A percentile compares a stretch with the other conserved stretches of the same genome.
phyloP scores from a whole-genome alignment of 1,140 invertebrate species.

The Drosophila teissieri region DNA sequence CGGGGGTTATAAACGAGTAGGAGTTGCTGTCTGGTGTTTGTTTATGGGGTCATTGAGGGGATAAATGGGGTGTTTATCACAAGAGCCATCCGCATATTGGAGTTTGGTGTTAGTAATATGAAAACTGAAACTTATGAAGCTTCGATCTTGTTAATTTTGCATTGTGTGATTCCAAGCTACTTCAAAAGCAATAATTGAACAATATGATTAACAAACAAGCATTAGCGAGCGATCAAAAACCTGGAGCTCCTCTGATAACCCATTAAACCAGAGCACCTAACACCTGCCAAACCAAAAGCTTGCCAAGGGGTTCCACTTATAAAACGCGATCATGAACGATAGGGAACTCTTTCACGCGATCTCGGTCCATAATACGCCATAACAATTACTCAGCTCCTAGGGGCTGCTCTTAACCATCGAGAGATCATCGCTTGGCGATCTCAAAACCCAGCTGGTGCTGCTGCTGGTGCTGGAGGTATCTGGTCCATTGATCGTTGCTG shows the following conservation, averaged over 20 bases:
- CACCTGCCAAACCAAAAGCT: constrained; percentile 3
- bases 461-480: constrained; percentile 23
- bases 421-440: constrained; percentile 23
- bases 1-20: constrained; percentile 19
- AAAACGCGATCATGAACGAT: constrained; percentile 14
- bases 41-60: constrained; percentile 13
- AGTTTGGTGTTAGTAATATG: too few relatives aligned
- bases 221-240: neutral
- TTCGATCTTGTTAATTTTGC: too few relatives aligned
- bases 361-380: constrained; percentile 17
- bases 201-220: neutral
- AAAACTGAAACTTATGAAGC: too few relatives aligned
- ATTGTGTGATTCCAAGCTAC: too few relatives aligned
- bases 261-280: constrained; percentile 12
- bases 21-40: neutral
- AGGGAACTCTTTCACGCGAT: constrained; percentile 12
- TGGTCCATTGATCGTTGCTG: constrained; percentile 16
- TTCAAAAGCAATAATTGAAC: too few relatives aligned
- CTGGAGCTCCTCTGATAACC: constrained; percentile 13
- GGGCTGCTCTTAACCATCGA: constrained; percentile 25
- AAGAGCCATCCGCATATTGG: neutral
- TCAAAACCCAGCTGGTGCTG: constrained; percentile 23
- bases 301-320: constrained; percentile 1
- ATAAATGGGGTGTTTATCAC: neutral
- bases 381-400: constrained; percentile 41